Percentiles rank a stretch among this genome's conserved stretches.
Evolutionary conservation across 2,888 invertebrate genomes (phyloP).

Genomic region (Acanthosepion esculentum): DNA sequence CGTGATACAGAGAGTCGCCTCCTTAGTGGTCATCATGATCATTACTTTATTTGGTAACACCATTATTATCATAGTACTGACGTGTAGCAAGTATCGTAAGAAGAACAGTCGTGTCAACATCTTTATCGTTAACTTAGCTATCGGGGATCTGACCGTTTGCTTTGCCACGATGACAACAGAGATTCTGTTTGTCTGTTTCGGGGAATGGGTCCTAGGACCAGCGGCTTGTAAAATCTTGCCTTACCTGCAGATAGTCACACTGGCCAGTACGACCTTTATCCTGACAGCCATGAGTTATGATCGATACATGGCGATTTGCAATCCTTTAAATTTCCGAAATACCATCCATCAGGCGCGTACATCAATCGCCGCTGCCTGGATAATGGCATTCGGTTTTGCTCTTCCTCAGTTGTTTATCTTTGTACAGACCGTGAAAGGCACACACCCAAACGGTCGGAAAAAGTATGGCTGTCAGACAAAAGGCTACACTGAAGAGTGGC

Average conservation of each 20-base stretch:
- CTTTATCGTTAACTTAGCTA: slow-evolving; percentile 76
- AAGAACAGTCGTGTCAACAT: slow-evolving; percentile 75
- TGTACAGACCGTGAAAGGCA: slow-evolving; percentile 70
- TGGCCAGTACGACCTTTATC: slow-evolving; percentile 76
- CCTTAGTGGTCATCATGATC: slow-evolving; percentile 73
- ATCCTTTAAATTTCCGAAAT: slow-evolving; percentile 71
- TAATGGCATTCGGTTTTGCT: slow-evolving; percentile 73
- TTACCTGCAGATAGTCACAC: slow-evolving; percentile 75
- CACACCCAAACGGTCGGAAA: slow-evolving; percentile 69
- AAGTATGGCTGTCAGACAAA: slow-evolving; percentile 70
- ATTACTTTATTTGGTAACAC: slow-evolving; percentile 74
- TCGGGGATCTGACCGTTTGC: slow-evolving; percentile 76
- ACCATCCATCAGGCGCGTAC: slow-evolving; percentile 70
- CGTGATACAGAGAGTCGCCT: slow-evolving; percentile 74
- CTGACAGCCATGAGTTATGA: slow-evolving; percentile 76
- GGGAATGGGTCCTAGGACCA: slow-evolving; percentile 75
- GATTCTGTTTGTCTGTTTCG: slow-evolving; percentile 75
- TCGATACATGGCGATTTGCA: slow-evolving; percentile 75
- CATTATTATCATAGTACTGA: slow-evolving; percentile 74
- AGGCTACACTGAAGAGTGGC: slow-evolving; percentile 76
- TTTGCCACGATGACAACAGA: slow-evolving; percentile 76
- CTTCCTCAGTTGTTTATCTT: slow-evolving; percentile 75
- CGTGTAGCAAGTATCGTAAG: slow-evolving; percentile 72
- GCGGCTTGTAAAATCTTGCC: slow-evolving; percentile 74
- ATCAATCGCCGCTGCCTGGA: slow-evolving; percentile 74